These are phyloP conservation scores for Bergia puertoricense DNA, from an alignment of 92 coral and sea anemone genomes.

Conservation along the genomic window DNA sequence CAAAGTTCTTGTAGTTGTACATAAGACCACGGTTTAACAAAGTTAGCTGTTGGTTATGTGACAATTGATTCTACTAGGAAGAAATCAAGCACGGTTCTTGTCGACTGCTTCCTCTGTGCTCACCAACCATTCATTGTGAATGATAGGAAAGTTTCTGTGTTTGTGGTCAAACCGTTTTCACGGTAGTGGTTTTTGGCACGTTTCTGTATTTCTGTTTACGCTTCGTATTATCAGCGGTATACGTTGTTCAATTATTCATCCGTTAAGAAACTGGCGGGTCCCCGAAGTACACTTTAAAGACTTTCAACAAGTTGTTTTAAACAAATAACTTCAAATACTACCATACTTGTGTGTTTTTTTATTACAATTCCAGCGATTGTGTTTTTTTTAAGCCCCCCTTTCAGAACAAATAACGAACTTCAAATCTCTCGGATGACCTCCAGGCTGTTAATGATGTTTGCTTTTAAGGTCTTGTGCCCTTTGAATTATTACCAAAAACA, in stretches of 20 bases:
- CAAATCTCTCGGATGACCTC: neutral
- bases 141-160: neutral
- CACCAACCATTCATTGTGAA: neutral
- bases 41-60: too few relatives aligned
- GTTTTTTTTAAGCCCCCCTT: too few relatives aligned
- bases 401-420: neutral
- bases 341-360: too few relatives aligned
- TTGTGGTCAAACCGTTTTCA: conserved; percentile 3
- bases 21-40: too few relatives aligned
- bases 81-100: neutral
- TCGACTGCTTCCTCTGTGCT: too few relatives aligned
- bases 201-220: neutral
- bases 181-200: conserved; percentile 16
- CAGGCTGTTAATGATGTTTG: neutral
- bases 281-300: too few relatives aligned
- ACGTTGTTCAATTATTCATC: neutral
- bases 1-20: too few relatives aligned
- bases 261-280: neutral
- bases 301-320: neutral
- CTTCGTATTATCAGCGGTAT: neutral
- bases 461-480: neutral
- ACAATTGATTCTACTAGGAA: too few relatives aligned
- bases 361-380: too few relatives aligned
- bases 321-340: neutral
- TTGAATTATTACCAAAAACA: too few relatives aligned